Conservation (phyloP, 2,797 vertebrate genomes). For the Cossypha caffra region DNA sequence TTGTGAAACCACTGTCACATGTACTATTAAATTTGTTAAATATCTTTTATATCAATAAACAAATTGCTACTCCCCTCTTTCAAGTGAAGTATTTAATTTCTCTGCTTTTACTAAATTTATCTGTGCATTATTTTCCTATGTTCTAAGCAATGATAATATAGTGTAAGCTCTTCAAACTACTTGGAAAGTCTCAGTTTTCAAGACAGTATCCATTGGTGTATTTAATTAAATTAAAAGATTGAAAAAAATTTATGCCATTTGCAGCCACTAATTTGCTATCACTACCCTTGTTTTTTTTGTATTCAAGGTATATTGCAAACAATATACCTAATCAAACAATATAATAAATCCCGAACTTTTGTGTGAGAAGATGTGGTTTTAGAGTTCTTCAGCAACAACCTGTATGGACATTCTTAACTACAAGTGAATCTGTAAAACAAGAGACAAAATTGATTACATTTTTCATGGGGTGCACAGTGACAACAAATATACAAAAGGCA, state of each 20-base stretch:
- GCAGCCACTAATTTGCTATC: background rate
- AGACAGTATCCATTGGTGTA: background rate
- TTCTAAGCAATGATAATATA: background rate
- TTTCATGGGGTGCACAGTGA: background rate
- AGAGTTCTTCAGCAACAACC: background rate
- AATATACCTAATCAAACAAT: background rate
- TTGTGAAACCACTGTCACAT: background rate
- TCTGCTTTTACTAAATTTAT: background rate
- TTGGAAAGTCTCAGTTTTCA: background rate
- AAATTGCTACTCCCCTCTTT: background rate
- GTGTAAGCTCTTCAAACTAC: background rate
- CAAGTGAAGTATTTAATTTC: background rate
- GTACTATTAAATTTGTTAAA: background rate
- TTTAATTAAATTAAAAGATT: background rate
- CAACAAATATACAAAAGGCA: background rate
- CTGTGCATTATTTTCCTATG: background rate
- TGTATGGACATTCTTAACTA: background rate
- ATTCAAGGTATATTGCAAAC: background rate
- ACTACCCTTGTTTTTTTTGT: background rate
- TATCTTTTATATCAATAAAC: background rate
- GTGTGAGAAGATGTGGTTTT: background rate
- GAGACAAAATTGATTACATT: background rate
- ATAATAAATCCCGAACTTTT: background rate
- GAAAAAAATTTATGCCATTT: background rate
- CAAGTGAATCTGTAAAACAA: background rate